A percentile compares a stretch with the other conserved stretches of the same genome.
phyloP scores from a whole-genome alignment of 2,113 vertebrate genomes.

The Melierax canorus region DNA sequence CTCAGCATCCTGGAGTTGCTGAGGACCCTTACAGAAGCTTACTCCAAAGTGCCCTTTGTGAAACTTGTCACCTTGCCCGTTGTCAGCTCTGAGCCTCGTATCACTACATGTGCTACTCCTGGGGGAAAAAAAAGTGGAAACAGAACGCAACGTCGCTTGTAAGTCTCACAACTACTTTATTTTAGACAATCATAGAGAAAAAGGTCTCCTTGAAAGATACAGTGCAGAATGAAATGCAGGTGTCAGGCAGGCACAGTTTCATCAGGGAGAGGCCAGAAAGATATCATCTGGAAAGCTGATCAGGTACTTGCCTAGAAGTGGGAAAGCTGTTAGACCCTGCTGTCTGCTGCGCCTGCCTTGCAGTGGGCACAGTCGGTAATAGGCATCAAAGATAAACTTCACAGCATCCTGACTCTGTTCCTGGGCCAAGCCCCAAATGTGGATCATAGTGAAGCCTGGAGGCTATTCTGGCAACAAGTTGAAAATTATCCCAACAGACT shows the following conservation, averaged over 20 bases:
- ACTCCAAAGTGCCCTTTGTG: neutral
- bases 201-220: neutral
- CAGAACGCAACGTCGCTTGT: neutral
- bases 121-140: accelerated
- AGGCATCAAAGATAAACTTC: neutral
- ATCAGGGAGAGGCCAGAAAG: neutral
- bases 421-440: neutral
- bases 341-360: neutral
- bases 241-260: neutral
- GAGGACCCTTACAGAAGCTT: neutral
- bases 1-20: neutral
- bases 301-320: neutral
- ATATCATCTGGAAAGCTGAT: neutral
- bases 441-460: slow-evolving; percentile 4
- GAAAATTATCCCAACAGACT: neutral
- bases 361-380: neutral
- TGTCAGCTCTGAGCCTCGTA: neutral
- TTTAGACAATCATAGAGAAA: neutral
- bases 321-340: neutral
- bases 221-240: neutral
- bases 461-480: neutral
- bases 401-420: neutral
- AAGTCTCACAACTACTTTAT: neutral
- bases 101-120: neutral
- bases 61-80: neutral